A percentile compares a stretch with the other conserved stretches of the same genome.
Conservation (phyloP, 2,888 invertebrate species). For the Epistrophe eligans region DNA sequence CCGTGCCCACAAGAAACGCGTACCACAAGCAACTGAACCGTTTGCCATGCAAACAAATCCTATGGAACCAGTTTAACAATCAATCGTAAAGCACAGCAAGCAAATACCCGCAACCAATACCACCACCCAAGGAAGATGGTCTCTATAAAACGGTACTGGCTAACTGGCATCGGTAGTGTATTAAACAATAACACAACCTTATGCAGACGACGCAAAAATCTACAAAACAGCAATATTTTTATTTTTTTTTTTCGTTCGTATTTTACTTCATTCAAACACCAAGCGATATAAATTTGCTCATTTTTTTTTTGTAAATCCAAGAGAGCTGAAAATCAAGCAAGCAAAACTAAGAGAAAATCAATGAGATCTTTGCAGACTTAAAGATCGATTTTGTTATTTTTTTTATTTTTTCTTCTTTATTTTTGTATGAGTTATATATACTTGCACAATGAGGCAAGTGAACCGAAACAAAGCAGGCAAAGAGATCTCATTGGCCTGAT, state of each 20-base stretch:
- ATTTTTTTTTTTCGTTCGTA: not conserved
- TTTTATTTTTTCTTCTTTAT: not conserved
- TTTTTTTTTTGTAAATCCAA: not conserved
- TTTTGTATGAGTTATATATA: constrained; percentile 56
- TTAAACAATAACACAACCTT: constrained; percentile 72
- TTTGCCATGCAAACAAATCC: constrained; percentile 76
- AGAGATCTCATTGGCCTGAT: constrained; percentile 71
- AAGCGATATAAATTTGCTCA: constrained; percentile 55
- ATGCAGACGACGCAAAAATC: constrained; percentile 71
- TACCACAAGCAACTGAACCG: constrained; percentile 78
- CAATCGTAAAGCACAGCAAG: constrained; percentile 71
- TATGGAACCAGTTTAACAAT: constrained; percentile 76
- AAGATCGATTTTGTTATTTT: constrained; percentile 7
- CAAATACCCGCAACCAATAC: constrained; percentile 74
- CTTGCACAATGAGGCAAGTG: constrained; percentile 62
- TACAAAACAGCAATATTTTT: constrained; percentile 52
- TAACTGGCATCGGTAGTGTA: constrained; percentile 61
- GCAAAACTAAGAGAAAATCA: constrained; percentile 33
- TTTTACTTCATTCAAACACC: constrained; percentile 22
- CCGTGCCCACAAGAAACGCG: constrained; percentile 78
- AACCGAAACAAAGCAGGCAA: constrained; percentile 53
- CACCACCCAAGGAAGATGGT: constrained; percentile 74
- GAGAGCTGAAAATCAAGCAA: constrained; percentile 10
- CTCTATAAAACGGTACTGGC: constrained; percentile 74
- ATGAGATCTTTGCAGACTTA: constrained; percentile 61